These are phyloP conservation scores for Percopsis omiscomaycus DNA, from an alignment of 2,797 vertebrate species.

Conservation along the genomic window DNA sequence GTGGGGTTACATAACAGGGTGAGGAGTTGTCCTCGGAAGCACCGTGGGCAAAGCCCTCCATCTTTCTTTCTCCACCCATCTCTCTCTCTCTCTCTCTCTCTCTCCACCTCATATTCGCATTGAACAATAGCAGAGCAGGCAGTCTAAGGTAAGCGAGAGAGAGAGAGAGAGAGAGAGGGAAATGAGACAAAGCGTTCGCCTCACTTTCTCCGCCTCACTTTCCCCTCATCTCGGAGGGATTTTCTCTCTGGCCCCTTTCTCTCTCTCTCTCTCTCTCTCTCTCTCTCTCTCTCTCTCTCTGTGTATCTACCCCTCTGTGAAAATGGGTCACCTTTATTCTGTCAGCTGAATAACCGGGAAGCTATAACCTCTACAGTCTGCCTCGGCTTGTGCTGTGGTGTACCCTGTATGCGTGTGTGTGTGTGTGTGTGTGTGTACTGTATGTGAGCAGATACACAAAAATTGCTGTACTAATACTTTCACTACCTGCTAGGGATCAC, in stretches of 20 bases:
- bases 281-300: conserved; percentile 29
- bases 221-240: conserved; percentile 54
- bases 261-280: conserved; percentile 14
- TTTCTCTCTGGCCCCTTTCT: conserved; percentile 42
- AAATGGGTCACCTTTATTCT: conserved; percentile 74
- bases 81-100: background rate
- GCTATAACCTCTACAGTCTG: conserved; percentile 48
- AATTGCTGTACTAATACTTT: no score
- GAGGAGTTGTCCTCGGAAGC: conserved; percentile 12
- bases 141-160: conserved; percentile 10
- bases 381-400: conserved; percentile 2
- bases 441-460: background rate
- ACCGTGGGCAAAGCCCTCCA: conserved; percentile 23
- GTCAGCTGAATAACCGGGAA: conserved; percentile 48
- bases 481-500: no score
- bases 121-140: conserved; percentile 37
- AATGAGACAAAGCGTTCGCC: background rate
- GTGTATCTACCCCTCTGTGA: conserved; percentile 54
- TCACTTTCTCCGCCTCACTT: conserved; percentile 12
- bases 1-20: conserved; percentile 40
- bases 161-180: background rate
- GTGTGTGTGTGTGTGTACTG: background rate
- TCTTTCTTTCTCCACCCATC: conserved; percentile 3
- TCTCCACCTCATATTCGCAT: conserved; percentile 12
- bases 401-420: conserved; percentile 2